Percentiles rank a stretch among this genome's conserved stretches.
phyloP scores from a whole-genome alignment of 2,113 vertebrate genomes.

The Ardeotis arabs region DNA sequence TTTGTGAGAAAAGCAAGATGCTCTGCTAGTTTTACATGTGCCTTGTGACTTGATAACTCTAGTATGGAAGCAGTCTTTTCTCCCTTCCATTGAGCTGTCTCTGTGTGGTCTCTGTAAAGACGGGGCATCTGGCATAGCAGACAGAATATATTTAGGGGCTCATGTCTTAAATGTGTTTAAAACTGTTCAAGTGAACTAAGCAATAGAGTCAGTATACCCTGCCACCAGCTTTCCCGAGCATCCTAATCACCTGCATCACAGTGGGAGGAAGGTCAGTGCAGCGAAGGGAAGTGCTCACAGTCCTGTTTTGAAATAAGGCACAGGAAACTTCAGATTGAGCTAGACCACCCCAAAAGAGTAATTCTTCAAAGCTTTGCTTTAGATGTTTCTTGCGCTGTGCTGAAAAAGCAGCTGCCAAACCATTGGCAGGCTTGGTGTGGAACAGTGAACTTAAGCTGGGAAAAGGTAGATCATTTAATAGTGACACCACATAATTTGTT shows the following conservation, averaged over 20 bases:
- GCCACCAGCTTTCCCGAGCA: background rate
- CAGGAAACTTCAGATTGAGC: background rate
- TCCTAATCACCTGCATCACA: background rate
- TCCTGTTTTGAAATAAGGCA: background rate
- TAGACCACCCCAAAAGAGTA: background rate
- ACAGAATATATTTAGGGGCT: background rate
- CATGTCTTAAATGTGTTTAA: background rate
- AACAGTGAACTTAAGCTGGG: background rate
- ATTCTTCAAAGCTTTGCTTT: background rate
- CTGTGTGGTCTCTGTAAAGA: background rate
- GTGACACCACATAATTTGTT: conserved; percentile 33
- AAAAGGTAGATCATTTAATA: conserved; percentile 36
- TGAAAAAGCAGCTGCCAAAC: background rate
- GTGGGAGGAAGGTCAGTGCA: background rate
- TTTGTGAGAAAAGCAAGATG: background rate
- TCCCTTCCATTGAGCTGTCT: background rate
- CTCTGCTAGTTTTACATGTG: background rate
- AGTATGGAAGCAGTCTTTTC: background rate
- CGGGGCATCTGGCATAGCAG: background rate
- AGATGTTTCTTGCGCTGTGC: background rate
- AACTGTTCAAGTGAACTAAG: background rate
- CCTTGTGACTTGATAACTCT: background rate
- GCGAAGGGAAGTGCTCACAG: accelerated
- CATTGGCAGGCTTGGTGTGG: background rate
- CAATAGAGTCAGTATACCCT: background rate